These are phyloP conservation scores for Coleophora deauratella DNA, from an alignment of 2,888 invertebrate genomes.

Conservation along the genomic window DNA sequence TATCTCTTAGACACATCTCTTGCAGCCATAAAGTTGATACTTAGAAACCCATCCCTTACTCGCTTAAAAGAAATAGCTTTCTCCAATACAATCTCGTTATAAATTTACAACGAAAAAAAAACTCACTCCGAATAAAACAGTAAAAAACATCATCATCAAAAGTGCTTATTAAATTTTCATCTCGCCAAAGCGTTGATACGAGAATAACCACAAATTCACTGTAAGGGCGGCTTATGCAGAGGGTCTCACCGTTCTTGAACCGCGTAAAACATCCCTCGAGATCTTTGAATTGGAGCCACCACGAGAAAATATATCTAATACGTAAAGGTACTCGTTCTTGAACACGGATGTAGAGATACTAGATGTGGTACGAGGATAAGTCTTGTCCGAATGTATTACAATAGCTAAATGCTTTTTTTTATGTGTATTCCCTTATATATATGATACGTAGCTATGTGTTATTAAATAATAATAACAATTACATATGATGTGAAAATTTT, in stretches of 20 bases:
- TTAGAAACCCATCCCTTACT: too few relatives aligned
- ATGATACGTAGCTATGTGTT: too few relatives aligned
- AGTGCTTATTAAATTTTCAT: constrained; percentile 42
- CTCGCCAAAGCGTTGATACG: constrained; percentile 16
- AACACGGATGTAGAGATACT: too few relatives aligned
- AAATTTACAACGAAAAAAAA: not conserved
- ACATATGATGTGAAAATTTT: too few relatives aligned
- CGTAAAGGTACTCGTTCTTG: too few relatives aligned
- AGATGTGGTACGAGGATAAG: constrained; percentile 1
- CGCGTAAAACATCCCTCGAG: constrained; percentile 35
- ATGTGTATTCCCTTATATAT: too few relatives aligned
- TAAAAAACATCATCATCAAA: constrained; percentile 25
- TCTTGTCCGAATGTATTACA: not conserved
- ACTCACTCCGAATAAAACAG: not conserved
- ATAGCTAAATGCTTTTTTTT: too few relatives aligned
- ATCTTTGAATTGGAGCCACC: constrained; percentile 2
- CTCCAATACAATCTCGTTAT: not conserved
- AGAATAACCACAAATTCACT: constrained; percentile 29
- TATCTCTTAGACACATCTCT: too few relatives aligned
- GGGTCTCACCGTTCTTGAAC: constrained; percentile 26
- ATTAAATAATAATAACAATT: too few relatives aligned
- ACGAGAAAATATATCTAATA: too few relatives aligned
- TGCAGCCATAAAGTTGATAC: too few relatives aligned
- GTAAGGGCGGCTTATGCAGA: constrained; percentile 19
- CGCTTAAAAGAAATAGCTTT: not conserved